Evolutionary conservation across 2,113 vertebrate genomes (phyloP), one percentile per base, ranked within the genome.

Genomic region (Panthera leo): DNA sequence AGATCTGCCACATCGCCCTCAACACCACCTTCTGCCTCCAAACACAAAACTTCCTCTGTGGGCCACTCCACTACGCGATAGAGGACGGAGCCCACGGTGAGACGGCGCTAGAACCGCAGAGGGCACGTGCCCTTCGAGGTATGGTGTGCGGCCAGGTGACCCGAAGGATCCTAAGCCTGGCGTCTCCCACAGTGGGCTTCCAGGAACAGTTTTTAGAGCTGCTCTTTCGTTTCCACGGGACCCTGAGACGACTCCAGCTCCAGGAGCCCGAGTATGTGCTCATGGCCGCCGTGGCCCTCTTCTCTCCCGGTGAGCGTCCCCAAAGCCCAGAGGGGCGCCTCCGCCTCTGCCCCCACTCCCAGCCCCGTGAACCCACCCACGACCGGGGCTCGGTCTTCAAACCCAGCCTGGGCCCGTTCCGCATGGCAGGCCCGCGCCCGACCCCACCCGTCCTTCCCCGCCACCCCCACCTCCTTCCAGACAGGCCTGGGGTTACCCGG

Each of bases 191-290:
- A 99, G 99, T 92, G 1, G 99, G 99, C 0, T 99, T 99, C 97
- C 99, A 99, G 98, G 97, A 97, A 36, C 97, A 99, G 7, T 99
- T 99, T 58, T 68, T 99, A 97, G 99, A 99, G 78, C 97, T 98
- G 0, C 34, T 99, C 85, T 97, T 99, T 71, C 99, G 96, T 86
- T 99, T 99, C 95, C 99, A 99, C 68, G 97, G 98, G 96, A 98
- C 98, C 10, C 96, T 99, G 88, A 97, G 95, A 83, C 98, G 96
- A 29, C 98, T 99, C 39, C 96, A 70, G 61, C 98, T 99, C 45
- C 98, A 98, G 3, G 98, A 99, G 42, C 97, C 98, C 0, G 99
- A 99, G 96, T 99, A 99, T 0, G 98, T 98, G 7, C 98, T 99
- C 94, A 97, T 99, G 70, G 98, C 98, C 84, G 98, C 99, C 31